These are phyloP conservation scores for Danio kyathit DNA, from an alignment of 2,797 vertebrate species.

Conservation along the genomic window DNA sequence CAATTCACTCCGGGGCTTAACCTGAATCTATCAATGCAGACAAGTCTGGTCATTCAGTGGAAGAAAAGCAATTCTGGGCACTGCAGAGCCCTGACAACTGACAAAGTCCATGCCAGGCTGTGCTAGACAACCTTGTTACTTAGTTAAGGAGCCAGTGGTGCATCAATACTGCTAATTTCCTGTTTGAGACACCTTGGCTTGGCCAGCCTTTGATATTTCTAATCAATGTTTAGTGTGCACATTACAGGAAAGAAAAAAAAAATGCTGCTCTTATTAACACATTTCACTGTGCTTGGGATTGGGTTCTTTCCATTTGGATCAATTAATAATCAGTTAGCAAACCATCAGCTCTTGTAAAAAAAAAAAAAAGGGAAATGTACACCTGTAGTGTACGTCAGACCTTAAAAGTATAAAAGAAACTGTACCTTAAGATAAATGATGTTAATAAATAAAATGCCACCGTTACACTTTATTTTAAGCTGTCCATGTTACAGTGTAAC, in stretches of 20 bases:
- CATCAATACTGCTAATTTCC: neutral
- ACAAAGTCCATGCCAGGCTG: neutral
- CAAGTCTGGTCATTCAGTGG: conserved; percentile 33
- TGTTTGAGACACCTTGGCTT: conserved; percentile 1
- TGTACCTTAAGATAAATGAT: too few relatives aligned
- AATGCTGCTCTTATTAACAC: too few relatives aligned
- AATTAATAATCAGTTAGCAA: too few relatives aligned
- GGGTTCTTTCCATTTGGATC: too few relatives aligned
- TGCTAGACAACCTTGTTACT: neutral
- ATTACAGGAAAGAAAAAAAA: neutral
- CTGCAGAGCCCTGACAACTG: conserved; percentile 17
- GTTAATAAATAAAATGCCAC: too few relatives aligned
- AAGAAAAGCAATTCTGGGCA: conserved; percentile 50
- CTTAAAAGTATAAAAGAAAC: too few relatives aligned
- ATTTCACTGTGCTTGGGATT: too few relatives aligned
- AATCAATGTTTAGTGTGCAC: neutral
- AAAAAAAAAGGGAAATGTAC: too few relatives aligned
- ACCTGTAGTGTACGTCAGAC: too few relatives aligned
- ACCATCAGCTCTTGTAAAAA: too few relatives aligned
- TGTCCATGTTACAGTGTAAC: too few relatives aligned
- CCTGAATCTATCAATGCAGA: conserved; percentile 59
- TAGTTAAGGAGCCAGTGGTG: neutral
- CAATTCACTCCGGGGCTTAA: conserved; percentile 55
- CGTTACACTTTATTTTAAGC: too few relatives aligned
- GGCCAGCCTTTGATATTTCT: neutral